phyloP scores from a whole-genome alignment of 2,113 vertebrate species.

The Passer domesticus region DNA sequence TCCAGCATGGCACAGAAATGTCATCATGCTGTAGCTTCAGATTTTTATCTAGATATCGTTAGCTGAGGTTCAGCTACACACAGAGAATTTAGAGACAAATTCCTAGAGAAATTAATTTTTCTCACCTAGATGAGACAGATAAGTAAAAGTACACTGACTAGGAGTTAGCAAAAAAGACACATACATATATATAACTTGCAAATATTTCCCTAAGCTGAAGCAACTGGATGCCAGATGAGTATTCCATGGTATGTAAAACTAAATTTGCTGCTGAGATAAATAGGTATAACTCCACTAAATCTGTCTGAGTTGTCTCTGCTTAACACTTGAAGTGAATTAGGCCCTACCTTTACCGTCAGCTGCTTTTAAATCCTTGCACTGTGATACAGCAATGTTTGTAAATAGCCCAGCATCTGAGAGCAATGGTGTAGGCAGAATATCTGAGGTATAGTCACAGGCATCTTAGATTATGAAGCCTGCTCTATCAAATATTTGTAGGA shows the following conservation, averaged over 20 bases:
- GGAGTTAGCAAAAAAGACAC: neutral
- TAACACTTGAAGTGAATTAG: constrained; percentile 8
- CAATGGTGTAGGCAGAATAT: neutral
- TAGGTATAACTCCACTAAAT: constrained; percentile 1
- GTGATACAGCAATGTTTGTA: neutral
- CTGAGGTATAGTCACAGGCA: neutral
- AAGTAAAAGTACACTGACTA: neutral
- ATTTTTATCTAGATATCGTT: neutral
- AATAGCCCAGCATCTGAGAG: neutral
- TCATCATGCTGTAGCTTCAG: neutral
- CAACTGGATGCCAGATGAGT: neutral
- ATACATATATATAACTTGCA: neutral
- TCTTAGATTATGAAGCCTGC: neutral
- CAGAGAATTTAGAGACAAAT: neutral
- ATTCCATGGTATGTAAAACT: neutral
- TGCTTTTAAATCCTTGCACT: neutral
- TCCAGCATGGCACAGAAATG: neutral
- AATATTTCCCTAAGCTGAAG: neutral
- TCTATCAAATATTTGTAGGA: neutral
- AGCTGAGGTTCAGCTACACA: neutral
- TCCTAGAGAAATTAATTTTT: neutral
- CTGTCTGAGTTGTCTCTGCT: neutral
- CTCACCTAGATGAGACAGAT: neutral
- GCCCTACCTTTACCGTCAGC: neutral
- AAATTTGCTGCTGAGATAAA: constrained; percentile 27